Evolutionary conservation across 2,113 vertebrate species (phyloP).

Genomic region (Coturnix japonica): DNA sequence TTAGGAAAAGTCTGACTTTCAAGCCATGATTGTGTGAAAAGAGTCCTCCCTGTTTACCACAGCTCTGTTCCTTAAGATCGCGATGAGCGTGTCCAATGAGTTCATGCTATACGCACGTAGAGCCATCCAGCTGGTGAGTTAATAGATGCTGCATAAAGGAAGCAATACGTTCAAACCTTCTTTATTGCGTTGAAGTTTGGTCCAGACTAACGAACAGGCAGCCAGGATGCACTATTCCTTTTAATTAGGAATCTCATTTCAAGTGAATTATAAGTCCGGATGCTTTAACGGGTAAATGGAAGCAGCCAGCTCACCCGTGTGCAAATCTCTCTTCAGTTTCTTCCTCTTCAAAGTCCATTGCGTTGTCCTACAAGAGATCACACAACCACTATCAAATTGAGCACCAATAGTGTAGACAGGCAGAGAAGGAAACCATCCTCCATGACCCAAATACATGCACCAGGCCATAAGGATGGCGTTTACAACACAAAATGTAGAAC

Average conservation of each 20-base stretch:
- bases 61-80: background rate
- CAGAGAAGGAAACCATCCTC: background rate
- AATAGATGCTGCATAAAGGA: background rate
- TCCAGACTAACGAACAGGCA: background rate
- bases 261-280: background rate
- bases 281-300: rapidly evolving
- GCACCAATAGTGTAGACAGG: background rate
- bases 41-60: background rate
- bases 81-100: rapidly evolving
- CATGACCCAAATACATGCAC: rapidly evolving
- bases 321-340: background rate
- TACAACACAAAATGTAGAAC: background rate
- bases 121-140: background rate
- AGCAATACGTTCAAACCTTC: background rate
- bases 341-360: background rate
- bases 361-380: background rate
- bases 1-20: conserved; percentile 25
- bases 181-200: background rate
- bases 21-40: conserved; percentile 1
- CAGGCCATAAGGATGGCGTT: background rate
- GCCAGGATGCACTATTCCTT: background rate
- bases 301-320: background rate
- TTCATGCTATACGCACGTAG: background rate
- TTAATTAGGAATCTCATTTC: background rate
- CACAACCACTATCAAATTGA: background rate